phyloP scores from a whole-genome alignment of 2,888 invertebrate species.

The Dasypolia templi region DNA sequence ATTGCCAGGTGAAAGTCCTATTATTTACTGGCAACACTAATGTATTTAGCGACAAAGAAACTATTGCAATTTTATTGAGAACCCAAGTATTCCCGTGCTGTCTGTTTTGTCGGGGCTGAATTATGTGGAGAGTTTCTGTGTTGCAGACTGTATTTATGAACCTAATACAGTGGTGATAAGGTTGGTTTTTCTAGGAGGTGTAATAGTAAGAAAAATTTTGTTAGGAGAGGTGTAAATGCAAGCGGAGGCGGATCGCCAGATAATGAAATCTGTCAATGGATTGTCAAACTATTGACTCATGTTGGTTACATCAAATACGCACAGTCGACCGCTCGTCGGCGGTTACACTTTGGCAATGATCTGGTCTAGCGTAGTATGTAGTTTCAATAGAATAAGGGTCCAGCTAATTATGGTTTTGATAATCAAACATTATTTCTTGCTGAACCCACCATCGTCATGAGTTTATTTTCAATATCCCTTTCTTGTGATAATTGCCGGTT shows the following conservation, averaged over 20 bases:
- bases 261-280: constrained; percentile 10
- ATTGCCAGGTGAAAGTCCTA: constrained; percentile 67
- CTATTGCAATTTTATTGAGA: constrained; percentile 70
- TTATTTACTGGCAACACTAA: constrained; percentile 68
- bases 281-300: neutral
- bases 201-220: constrained; percentile 17
- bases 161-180: constrained; percentile 32
- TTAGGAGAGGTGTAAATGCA: constrained; percentile 27
- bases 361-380: neutral
- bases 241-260: constrained; percentile 30
- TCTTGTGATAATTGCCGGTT: neutral
- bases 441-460: neutral
- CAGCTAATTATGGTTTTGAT: too few relatives aligned
- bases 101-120: constrained; percentile 58
- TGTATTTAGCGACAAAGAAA: constrained; percentile 72
- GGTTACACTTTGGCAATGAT: neutral
- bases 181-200: constrained; percentile 29
- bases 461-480: neutral
- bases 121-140: constrained; percentile 53
- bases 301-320: neutral
- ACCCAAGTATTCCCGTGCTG: constrained; percentile 64
- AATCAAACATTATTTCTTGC: neutral
- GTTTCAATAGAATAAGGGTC: too few relatives aligned
- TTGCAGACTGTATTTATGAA: constrained; percentile 12
- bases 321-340: neutral